Base-by-base conservation (phyloP, 2,797 vertebrate species). In the Acrossocheilus wenchowensis region DNA sequence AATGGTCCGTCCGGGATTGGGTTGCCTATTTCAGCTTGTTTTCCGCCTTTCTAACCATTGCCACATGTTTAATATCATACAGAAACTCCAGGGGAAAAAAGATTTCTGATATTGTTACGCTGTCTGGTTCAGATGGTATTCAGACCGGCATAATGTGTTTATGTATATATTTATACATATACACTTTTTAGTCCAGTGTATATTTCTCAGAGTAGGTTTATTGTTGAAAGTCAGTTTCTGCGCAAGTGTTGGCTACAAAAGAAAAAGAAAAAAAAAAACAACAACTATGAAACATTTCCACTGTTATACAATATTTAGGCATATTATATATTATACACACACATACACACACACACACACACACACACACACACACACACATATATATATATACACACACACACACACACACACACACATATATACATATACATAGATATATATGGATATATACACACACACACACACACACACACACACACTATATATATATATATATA, bases 11-110 rank as follows among this genome's bases (percentile, higher is more conserved):
- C 45, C 10, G 71, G 82, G 83, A 87, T 84, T 79, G 43, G 83
- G 57, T 90, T 91, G 85, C 91, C 84, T 78, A 26, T 57, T 75
- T 85, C 43, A 60, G 79, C 81, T 89, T 64, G 81, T 82, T 79
- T 87, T 86, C 82, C 60, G 34, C 52, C 60, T 79, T 64, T 52
- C 80, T 90, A 90, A 91, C 89, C 78, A 89, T 69, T 90, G 85
- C 90, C 91, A 91, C 78, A 83, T 92, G 91, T 88, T 88, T 86
- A 83, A 88, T 88, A 91, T 88, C 85, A 83, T 45, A 74, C 71
- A 66, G 79, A 68, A 88, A 87, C 79, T 72, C 52, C 15, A 41
- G 87, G 87, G 54, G 48, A 26, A 21, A 45, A 86, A 77, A 72
- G 30, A 87, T 71, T 80, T 81, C 43, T 81, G 77, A 73, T 87